Percentiles rank a stretch among this genome's conserved stretches.
Conservation (phyloP, 2,797 vertebrate species). For the Poeciliopsis paucimaculata region DNA sequence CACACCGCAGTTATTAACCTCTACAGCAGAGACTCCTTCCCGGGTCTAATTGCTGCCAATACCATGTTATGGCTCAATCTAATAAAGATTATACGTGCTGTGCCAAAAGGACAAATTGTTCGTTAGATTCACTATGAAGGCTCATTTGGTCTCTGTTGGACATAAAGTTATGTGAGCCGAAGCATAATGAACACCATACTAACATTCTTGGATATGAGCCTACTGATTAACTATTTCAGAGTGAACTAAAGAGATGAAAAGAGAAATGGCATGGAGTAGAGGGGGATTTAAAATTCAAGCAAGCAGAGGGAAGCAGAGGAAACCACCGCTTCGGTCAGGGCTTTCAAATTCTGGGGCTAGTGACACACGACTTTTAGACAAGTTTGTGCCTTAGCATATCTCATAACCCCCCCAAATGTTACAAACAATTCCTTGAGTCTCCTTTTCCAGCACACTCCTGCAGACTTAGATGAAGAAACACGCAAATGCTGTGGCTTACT, state of each 20-base stretch:
- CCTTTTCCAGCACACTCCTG: neutral
- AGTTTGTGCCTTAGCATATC: neutral
- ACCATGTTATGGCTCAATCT: constrained; percentile 73
- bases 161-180: constrained; percentile 68
- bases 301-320: neutral
- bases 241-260: constrained; percentile 14
- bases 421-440: neutral
- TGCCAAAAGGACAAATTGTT: constrained; percentile 76
- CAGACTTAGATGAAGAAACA: neutral
- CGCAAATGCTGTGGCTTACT: neutral
- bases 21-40: constrained; percentile 56
- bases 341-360: neutral
- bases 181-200: constrained; percentile 69
- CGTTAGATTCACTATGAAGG: constrained; percentile 50
- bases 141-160: constrained; percentile 69
- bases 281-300: neutral
- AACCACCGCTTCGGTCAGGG: neutral
- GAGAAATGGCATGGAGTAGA: constrained; percentile 3
- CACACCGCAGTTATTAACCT: constrained; percentile 74
- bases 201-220: constrained; percentile 57
- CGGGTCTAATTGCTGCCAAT: constrained; percentile 72
- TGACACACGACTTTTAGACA: neutral
- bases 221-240: constrained; percentile 54
- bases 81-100: constrained; percentile 74
- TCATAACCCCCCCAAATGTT: neutral